Conservation (phyloP, 2,797 vertebrate species). For the Thalassophryne amazonica region DNA sequence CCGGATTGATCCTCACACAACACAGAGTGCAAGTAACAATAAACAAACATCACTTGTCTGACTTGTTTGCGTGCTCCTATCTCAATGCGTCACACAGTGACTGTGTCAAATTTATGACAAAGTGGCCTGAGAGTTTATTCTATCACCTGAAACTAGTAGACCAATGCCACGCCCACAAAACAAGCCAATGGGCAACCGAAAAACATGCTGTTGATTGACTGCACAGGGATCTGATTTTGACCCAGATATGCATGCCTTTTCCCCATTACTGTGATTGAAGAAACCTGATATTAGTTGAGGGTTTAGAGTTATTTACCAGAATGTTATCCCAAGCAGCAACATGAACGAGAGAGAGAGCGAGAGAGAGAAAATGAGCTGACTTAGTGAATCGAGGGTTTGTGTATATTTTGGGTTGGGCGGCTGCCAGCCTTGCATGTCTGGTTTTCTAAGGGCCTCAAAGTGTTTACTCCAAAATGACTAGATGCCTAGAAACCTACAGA, state of each 20-base stretch:
- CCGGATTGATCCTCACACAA: too few relatives aligned
- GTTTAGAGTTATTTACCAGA: conserved; percentile 30
- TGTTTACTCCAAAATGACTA: conserved; percentile 50
- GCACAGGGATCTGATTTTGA: neutral
- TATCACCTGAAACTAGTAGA: conserved; percentile 25
- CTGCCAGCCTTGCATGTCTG: conserved; percentile 51
- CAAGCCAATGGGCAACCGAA: conserved; percentile 32
- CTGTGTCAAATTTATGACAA: conserved; percentile 32
- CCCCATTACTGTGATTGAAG: conserved; percentile 5
- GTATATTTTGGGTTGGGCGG: conserved; percentile 42
- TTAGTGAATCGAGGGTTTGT: conserved; percentile 42
- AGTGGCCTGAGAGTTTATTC: conserved; percentile 44
- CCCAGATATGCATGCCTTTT: neutral
- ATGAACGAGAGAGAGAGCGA: neutral
- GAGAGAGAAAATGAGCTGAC: conserved; percentile 1
- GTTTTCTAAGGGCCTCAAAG: conserved; percentile 39
- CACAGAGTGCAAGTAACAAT: too few relatives aligned
- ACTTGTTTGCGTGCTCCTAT: conserved; percentile 26
- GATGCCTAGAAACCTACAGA: conserved; percentile 50
- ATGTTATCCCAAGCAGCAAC: conserved; percentile 9
- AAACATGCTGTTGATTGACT: conserved; percentile 14
- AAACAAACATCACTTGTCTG: neutral
- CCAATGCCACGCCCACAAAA: conserved; percentile 39
- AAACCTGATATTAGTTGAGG: conserved; percentile 16
- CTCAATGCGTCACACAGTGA: conserved; percentile 12